phyloP scores from a whole-genome alignment of 2,113 vertebrate species.

The Periophthalmus modestus region DNA sequence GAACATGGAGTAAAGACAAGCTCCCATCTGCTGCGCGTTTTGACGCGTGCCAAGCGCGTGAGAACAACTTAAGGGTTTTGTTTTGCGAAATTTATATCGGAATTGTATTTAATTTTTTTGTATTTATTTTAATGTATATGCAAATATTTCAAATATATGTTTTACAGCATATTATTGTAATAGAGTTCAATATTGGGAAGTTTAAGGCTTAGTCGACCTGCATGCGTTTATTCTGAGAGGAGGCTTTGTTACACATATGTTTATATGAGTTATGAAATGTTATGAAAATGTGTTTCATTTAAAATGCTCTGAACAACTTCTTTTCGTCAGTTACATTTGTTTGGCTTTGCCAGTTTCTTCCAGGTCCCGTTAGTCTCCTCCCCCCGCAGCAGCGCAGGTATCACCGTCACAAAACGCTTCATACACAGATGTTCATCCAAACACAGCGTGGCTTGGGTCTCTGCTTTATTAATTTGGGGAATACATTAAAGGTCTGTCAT shows the following conservation, averaged over 20 bases:
- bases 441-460: conserved; percentile 78
- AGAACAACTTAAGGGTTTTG: conserved; percentile 34
- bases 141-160: no score
- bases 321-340: neutral
- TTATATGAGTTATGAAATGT: neutral
- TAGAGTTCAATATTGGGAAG: neutral
- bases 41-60: conserved; percentile 81
- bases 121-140: neutral
- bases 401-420: conserved; percentile 46
- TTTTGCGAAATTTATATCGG: neutral
- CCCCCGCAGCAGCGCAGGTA: conserved; percentile 46
- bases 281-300: neutral
- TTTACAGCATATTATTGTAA: neutral
- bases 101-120: no score
- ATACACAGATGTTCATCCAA: conserved; percentile 70
- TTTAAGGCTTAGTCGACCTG: neutral
- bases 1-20: neutral
- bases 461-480: conserved; percentile 55
- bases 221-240: neutral
- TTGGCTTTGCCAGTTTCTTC: neutral
- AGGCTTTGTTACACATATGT: neutral
- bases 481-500: conserved; percentile 50
- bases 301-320: neutral
- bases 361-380: conserved; percentile 1
- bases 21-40: conserved; percentile 63